Base-by-base conservation (phyloP, 92 coral and sea anemone species). In the Micromussa lordhowensis region DNA sequence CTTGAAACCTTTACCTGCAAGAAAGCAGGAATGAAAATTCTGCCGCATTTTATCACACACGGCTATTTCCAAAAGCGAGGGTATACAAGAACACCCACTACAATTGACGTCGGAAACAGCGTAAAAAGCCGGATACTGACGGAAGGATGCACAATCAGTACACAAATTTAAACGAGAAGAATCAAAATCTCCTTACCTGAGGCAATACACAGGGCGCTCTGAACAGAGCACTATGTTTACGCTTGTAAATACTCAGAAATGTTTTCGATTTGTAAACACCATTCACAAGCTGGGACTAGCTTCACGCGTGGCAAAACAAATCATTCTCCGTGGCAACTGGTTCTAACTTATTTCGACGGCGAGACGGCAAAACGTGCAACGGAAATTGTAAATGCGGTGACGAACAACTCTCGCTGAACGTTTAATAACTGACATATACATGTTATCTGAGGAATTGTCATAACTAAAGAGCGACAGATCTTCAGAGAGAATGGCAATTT, bases 251-350 rank as follows among this genome's bases (percentile, higher is more conserved):
- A n/a, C 59, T 35, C 17, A 59, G 5, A 5, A 32, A 48, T 31
- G 78, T 40, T 66, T 66, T 34, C 66, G 51, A 44, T 31, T 69
- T 75, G 81, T 17, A 24, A 1, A 51, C 31, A 18, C 6, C 74
- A 70, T 57, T 61, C 31, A 34, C 88, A 74, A 30, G 88, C 31
- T 84, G 9, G 53, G 88, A 75, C 88, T 58, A 74, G 88, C 72
- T 26, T 7, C 21, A 61, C 30, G 38, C 88, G 10, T 55, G 88
- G 81, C 72, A 58, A 55, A 84, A 40, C 88, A 84, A 84, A 84
- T 73, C 88, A 61, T 15, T 58, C 51, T 1, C 44, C 9, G 19
- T 14, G 14, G 51, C n/a, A 58, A 35, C 81, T 55, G 73, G 28
- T n/a, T 55, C 32, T 21, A 35, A 59, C 54, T 54, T 29, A 54